Percentiles rank a stretch among this genome's conserved stretches.
phyloP scores from a whole-genome alignment of 2,113 vertebrate species.

The Anolis carolinensis region DNA sequence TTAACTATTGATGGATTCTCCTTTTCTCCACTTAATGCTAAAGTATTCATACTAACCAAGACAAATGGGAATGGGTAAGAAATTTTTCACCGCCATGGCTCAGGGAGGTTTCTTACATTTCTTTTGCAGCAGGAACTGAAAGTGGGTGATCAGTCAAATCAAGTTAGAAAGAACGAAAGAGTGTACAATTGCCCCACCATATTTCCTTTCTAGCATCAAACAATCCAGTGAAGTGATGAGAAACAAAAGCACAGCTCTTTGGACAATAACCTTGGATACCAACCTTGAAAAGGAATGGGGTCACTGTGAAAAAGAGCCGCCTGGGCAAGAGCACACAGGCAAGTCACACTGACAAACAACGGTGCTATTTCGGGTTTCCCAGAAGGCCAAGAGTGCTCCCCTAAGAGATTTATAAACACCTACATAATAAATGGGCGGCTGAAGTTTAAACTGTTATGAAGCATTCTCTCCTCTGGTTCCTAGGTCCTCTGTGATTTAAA shows the following conservation, averaged over 20 bases:
- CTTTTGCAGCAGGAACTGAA: constrained; percentile 27
- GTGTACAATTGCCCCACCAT: neutral
- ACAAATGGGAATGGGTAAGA: constrained; percentile 33
- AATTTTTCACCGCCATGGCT: constrained; percentile 53
- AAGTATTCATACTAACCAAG: constrained; percentile 83
- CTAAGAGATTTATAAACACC: constrained; percentile 97
- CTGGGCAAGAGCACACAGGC: constrained; percentile 37
- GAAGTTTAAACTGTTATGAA: constrained; percentile 94
- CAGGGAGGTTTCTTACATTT: constrained; percentile 73
- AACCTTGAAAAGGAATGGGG: constrained; percentile 71
- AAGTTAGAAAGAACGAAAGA: neutral
- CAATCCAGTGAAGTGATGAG: neutral
- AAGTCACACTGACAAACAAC: constrained; percentile 75
- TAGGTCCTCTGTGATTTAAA: constrained; percentile 92
- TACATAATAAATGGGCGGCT: constrained; percentile 92
- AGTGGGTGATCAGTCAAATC: neutral
- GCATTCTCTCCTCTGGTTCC: constrained; percentile 84
- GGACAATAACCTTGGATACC: constrained; percentile 71
- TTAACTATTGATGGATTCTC: constrained; percentile 84
- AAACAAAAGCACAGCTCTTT: constrained; percentile 38
- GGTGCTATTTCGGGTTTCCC: constrained; percentile 72
- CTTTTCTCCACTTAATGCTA: constrained; percentile 82
- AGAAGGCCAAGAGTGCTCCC: constrained; percentile 83
- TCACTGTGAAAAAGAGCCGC: constrained; percentile 60
- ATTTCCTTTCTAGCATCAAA: too few relatives aligned